Conservation (phyloP, 2,113 vertebrate species). For the Brevimyrus niger region DNA sequence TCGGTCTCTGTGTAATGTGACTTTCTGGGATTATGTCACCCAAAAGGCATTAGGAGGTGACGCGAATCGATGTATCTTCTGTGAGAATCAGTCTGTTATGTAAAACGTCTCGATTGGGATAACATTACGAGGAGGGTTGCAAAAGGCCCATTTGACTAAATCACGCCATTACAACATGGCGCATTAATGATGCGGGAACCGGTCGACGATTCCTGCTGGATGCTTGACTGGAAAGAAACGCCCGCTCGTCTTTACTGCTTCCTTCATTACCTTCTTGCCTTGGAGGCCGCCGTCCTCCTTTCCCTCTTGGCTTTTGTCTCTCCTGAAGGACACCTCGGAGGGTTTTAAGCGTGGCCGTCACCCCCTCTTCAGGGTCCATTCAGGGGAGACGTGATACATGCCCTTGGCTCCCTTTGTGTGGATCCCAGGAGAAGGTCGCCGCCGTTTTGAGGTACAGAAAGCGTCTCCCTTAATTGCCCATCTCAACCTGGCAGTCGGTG, state of each 20-base stretch:
- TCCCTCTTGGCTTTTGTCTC: neutral
- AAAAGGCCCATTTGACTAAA: neutral
- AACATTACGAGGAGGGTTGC: neutral
- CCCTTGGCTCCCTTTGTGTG: neutral
- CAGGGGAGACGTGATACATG: neutral
- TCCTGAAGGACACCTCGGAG: neutral
- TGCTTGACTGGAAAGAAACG: neutral
- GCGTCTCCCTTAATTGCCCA: neutral
- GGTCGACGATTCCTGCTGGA: neutral
- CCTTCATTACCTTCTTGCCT: neutral
- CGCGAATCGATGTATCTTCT: neutral
- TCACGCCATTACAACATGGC: neutral
- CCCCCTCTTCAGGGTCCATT: neutral
- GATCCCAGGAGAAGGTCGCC: neutral
- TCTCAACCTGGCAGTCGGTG: neutral
- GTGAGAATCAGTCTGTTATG: neutral
- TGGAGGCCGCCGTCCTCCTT: neutral
- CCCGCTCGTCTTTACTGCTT: neutral
- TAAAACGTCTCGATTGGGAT: neutral
- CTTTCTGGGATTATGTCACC: neutral
- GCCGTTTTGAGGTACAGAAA: neutral
- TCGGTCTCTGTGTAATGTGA: neutral
- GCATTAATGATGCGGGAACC: neutral
- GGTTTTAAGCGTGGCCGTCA: neutral
- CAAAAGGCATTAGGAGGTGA: neutral